Evolutionary conservation across 2,888 invertebrate species (phyloP).

Genomic region (Euzetes globulus): DNA sequence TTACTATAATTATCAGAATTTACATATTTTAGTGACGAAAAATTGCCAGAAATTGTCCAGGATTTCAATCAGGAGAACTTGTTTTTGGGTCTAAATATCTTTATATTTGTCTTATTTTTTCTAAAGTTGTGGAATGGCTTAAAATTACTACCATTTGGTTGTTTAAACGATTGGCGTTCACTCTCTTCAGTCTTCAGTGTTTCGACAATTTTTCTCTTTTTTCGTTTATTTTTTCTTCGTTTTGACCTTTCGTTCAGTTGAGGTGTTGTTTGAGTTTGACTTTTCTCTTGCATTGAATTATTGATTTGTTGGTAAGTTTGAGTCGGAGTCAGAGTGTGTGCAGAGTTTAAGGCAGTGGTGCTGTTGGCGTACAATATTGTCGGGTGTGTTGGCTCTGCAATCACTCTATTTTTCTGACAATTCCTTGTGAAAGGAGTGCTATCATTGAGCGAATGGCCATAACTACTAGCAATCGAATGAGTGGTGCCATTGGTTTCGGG

Average conservation of each 20-base stretch:
- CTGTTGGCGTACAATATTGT: slow-evolving; percentile 1
- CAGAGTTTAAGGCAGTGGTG: slow-evolving; percentile 4
- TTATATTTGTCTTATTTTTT: background rate
- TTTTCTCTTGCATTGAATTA: slow-evolving; percentile 11
- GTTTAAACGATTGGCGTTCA: background rate
- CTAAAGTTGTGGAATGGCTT: background rate
- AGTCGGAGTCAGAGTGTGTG: background rate
- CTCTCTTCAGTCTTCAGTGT: background rate
- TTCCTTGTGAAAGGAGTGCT: background rate
- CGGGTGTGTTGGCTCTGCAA: background rate
- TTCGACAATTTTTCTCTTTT: background rate
- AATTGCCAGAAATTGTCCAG: too few relatives aligned
- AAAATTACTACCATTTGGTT: background rate
- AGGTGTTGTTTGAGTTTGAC: background rate
- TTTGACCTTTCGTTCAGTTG: slow-evolving; percentile 17
- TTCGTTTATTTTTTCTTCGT: background rate
- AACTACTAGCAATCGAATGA: background rate
- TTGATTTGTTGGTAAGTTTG: background rate
- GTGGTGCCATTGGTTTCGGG: background rate
- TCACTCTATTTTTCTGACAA: background rate
- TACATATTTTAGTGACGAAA: too few relatives aligned
- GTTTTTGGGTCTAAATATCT: background rate
- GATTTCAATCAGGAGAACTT: background rate
- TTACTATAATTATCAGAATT: too few relatives aligned
- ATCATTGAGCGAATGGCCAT: background rate